A percentile compares a stretch with the other conserved stretches of the same genome.
Evolutionary conservation across 2,888 invertebrate species (phyloP).

Genomic region (Aspidiotus destructor): DNA sequence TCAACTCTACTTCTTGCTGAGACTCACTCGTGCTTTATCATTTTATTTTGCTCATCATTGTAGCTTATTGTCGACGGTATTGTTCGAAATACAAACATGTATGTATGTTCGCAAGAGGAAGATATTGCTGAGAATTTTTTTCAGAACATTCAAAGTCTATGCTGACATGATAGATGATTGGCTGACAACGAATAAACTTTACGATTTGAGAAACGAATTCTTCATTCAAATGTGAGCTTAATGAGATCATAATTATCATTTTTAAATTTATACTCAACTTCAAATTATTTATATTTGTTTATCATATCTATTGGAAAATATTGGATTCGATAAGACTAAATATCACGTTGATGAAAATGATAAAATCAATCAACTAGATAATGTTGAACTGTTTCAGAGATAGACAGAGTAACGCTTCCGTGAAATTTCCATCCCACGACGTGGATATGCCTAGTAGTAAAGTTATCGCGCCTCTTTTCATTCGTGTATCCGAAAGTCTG

Average conservation of each 20-base stretch:
- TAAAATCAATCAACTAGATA: too few relatives aligned
- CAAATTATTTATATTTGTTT: too few relatives aligned
- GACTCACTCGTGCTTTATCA: neutral
- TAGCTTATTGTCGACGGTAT: neutral
- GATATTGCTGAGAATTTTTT: constrained; percentile 16
- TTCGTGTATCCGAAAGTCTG: neutral
- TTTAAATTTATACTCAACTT: too few relatives aligned
- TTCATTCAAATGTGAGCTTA: constrained; percentile 7
- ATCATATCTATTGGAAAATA: too few relatives aligned
- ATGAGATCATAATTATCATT: too few relatives aligned
- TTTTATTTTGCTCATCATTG: neutral
- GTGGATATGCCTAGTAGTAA: neutral
- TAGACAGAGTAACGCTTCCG: neutral
- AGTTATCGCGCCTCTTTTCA: neutral
- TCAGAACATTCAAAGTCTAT: constrained; percentile 18
- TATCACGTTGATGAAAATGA: constrained; percentile 1
- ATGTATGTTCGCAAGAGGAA: neutral
- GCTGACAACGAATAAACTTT: constrained; percentile 10
- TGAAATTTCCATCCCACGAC: neutral
- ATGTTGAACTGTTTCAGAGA: neutral
- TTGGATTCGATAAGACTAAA: neutral
- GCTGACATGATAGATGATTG: constrained; percentile 12
- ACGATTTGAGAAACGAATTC: constrained; percentile 22
- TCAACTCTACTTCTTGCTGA: neutral
- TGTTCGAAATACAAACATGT: neutral